A percentile compares a stretch with the other conserved stretches of the same genome.
These are phyloP conservation scores for Holothuria scabra DNA, from an alignment of 53 echinoderm and acorn worm species.

Conservation along the genomic window DNA sequence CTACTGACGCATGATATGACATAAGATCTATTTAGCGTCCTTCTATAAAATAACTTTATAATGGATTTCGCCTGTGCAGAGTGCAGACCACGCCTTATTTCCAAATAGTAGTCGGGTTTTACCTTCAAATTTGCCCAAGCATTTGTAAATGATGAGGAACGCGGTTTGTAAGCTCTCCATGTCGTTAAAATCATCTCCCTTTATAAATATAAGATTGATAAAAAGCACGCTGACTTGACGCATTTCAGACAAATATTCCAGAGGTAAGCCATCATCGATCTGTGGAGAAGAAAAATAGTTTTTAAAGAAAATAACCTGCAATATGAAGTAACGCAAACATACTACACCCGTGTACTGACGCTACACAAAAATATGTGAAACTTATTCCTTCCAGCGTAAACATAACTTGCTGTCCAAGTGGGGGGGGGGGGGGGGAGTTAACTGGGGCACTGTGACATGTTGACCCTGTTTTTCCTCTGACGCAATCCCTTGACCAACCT, in stretches of 20 bases:
- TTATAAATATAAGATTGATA: slow-evolving; percentile 87
- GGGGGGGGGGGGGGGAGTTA: too few relatives aligned
- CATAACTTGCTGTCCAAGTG: too few relatives aligned
- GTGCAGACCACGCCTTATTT: background rate
- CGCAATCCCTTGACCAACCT: too few relatives aligned
- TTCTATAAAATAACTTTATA: background rate
- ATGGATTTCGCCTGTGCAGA: background rate
- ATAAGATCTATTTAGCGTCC: too few relatives aligned
- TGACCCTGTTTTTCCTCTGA: too few relatives aligned
- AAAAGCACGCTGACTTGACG: slow-evolving; percentile 94
- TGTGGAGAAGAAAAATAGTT: background rate
- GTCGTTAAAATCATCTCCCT: slow-evolving; percentile 66
- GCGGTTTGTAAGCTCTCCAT: slow-evolving; percentile 72
- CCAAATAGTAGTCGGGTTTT: background rate
- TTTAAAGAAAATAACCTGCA: too few relatives aligned
- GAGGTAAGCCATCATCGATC: slow-evolving; percentile 92
- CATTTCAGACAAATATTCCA: slow-evolving; percentile 98
- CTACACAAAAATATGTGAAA: too few relatives aligned
- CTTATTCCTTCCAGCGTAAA: too few relatives aligned
- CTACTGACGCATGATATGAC: background rate
- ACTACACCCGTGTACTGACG: too few relatives aligned
- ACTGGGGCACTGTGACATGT: too few relatives aligned
- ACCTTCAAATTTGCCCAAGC: slow-evolving; percentile 79
- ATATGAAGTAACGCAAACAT: too few relatives aligned
- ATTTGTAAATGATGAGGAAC: slow-evolving; percentile 76